phyloP scores from a whole-genome alignment of 2,113 vertebrate species.

The Muntiacus reevesi region DNA sequence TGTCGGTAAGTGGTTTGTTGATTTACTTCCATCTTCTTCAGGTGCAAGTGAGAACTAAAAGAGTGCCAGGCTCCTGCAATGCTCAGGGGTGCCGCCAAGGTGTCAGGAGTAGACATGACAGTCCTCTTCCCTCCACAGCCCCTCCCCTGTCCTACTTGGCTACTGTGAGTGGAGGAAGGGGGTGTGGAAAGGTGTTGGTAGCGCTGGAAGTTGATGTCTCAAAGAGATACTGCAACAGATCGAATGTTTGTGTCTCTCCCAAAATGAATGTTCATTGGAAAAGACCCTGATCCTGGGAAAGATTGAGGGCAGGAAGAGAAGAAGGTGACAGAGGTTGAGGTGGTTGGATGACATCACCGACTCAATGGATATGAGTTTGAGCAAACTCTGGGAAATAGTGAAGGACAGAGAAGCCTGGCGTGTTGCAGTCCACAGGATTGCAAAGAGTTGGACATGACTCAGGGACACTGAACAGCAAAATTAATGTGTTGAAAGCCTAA shows the following conservation, averaged over 20 bases:
- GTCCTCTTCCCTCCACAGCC: background rate
- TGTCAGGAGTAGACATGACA: background rate
- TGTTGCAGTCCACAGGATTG: background rate
- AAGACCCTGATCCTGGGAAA: background rate
- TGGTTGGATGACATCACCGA: background rate
- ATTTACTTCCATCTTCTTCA: background rate
- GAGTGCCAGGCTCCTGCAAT: rapidly evolving
- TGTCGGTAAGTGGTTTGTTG: background rate
- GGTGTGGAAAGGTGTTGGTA: background rate
- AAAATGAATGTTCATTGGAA: background rate
- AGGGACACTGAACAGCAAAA: background rate
- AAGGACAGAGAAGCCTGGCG: background rate
- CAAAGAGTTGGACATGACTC: background rate
- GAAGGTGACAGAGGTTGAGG: background rate
- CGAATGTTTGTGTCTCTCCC: background rate
- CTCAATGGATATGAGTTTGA: background rate
- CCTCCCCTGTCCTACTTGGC: background rate
- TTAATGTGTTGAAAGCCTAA: background rate
- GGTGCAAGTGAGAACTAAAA: background rate
- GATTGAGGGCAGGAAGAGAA: background rate
- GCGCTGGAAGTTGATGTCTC: background rate
- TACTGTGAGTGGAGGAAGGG: too few species aligned
- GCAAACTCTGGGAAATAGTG: background rate
- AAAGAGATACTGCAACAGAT: background rate
- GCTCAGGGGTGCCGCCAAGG: rapidly evolving